Evolutionary conservation across 2,797 vertebrate species (phyloP), one percentile per base, ranked within the genome.

Genomic region (Chaetodon trifasciatus): DNA sequence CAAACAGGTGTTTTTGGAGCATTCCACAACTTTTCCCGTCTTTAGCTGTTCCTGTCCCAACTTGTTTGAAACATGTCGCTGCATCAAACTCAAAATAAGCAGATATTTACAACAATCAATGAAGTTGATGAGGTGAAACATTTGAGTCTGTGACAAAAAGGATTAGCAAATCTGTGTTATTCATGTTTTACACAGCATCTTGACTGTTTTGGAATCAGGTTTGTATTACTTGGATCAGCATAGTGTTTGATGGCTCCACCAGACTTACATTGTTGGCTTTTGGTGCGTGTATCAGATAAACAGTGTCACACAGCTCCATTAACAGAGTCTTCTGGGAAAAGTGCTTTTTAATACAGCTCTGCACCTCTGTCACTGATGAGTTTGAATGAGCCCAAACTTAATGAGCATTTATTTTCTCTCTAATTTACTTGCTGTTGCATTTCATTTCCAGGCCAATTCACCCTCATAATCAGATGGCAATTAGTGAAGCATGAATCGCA

Each of bases 341-440:
- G 76, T 73, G 79, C 80, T 85, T 85, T 93, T 88, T 90, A 89
- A 87, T 87, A 87, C 74, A 84, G 80, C 79, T 75, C 70, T 67
- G 77, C 78, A 79, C 76, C 80, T 91, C 81, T 78, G 82, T 73
- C 60, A 75, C 82, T 83, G 81, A 89, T 78, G 78, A 86, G 89
- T 91, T 86, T 88, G 68, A 90, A 89, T 86, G 80, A 92, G 87
- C 77, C 88, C 74, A 78, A 89, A 89, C 88, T 92, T 88, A 78
- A 87, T 74, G 83, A 92, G 87, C 82, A 88, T 93, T 92, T 90
- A 89, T 92, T 90, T 91, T 86, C 88, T 71, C 88, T 89, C 90
- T 85, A 89, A 94, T 94, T 93, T 93, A 91, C 93, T 92, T 93
- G 82, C 90, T 87, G 86, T 90, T 91, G 91, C 86, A 84, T 89